Evolutionary conservation across 53 echinoderm and acorn worm species (phyloP).

Genomic region (Astropecten irregularis): DNA sequence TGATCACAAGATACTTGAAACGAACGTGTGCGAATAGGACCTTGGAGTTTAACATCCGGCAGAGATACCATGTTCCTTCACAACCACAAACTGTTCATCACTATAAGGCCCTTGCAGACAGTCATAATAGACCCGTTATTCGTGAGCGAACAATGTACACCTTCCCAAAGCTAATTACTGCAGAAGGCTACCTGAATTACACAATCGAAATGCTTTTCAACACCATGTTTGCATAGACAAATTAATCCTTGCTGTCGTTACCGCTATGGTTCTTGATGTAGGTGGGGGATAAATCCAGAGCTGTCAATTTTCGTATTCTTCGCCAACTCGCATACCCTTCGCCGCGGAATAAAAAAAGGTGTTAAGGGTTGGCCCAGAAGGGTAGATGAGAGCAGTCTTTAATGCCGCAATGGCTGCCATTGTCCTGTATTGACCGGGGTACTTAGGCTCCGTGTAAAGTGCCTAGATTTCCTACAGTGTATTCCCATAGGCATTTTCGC

Average conservation of each 20-base stretch:
- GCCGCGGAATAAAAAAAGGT: not conserved
- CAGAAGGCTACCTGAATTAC: slow-evolving; percentile 22
- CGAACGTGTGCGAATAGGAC: not conserved
- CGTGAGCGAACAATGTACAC: slow-evolving; percentile 11
- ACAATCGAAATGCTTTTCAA: slow-evolving; percentile 24
- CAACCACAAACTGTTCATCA: slow-evolving; percentile 10
- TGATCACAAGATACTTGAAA: not conserved
- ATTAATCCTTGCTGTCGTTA: slow-evolving; percentile 34
- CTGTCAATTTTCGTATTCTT: not conserved
- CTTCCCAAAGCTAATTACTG: slow-evolving; percentile 34
- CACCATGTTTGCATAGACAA: slow-evolving; percentile 27
- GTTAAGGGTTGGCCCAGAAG: slow-evolving; percentile 9
- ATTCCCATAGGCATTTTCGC: slow-evolving; percentile 38
- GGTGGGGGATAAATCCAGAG: slow-evolving; percentile 7
- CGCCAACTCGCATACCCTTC: not conserved
- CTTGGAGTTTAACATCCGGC: slow-evolving; percentile 9
- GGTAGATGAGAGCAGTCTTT: not conserved
- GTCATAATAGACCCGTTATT: slow-evolving; percentile 43
- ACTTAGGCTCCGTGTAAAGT: slow-evolving; percentile 9
- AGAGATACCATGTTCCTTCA: not conserved
- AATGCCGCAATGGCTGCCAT: not conserved
- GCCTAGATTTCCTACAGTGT: slow-evolving; percentile 26
- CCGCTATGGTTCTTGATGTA: not conserved
- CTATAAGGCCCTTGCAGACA: slow-evolving; percentile 16
- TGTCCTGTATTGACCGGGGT: slow-evolving; percentile 44